Conservation (phyloP, 2,888 invertebrate genomes). For the Hirudinaria manillensis region DNA sequence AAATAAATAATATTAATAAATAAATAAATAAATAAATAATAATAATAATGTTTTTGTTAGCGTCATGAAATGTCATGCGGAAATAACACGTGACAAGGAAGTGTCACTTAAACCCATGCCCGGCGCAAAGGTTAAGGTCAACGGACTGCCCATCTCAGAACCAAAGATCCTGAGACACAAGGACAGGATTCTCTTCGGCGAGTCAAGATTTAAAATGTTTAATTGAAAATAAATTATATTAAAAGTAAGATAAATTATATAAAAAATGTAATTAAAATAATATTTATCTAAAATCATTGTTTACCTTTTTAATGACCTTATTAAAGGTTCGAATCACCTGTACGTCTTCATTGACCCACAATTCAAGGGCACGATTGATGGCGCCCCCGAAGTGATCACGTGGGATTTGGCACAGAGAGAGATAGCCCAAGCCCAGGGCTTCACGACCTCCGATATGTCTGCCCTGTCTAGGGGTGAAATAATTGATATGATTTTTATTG, state of each 20-base stretch:
- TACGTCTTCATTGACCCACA: slow-evolving; percentile 52
- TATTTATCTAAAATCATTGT: neutral
- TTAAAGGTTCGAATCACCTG: slow-evolving; percentile 53
- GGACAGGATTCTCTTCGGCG: slow-evolving; percentile 55
- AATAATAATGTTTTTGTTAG: slow-evolving; percentile 38
- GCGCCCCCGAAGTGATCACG: slow-evolving; percentile 48
- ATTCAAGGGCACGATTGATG: slow-evolving; percentile 40
- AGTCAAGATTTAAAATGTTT: slow-evolving; percentile 32
- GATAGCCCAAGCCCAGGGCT: slow-evolving; percentile 54
- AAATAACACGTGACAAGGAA: slow-evolving; percentile 1
- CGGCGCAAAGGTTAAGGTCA: slow-evolving; percentile 53
- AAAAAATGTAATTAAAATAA: neutral
- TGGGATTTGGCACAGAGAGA: slow-evolving; percentile 56
- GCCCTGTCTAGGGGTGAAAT: slow-evolving; percentile 51
- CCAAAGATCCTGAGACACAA: slow-evolving; percentile 47
- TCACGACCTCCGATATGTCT: slow-evolving; percentile 46
- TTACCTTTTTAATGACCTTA: neutral
- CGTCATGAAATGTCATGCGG: slow-evolving; percentile 38
- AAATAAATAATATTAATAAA: neutral
- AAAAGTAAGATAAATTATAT: neutral
- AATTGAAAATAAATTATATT: neutral
- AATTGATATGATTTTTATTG: neutral
- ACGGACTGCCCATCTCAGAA: slow-evolving; percentile 51
- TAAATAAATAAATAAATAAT: neutral
- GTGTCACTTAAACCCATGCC: slow-evolving; percentile 30